Evolutionary conservation across 2,797 vertebrate species (phyloP).

Genomic region (Diglossa cyanea): DNA sequence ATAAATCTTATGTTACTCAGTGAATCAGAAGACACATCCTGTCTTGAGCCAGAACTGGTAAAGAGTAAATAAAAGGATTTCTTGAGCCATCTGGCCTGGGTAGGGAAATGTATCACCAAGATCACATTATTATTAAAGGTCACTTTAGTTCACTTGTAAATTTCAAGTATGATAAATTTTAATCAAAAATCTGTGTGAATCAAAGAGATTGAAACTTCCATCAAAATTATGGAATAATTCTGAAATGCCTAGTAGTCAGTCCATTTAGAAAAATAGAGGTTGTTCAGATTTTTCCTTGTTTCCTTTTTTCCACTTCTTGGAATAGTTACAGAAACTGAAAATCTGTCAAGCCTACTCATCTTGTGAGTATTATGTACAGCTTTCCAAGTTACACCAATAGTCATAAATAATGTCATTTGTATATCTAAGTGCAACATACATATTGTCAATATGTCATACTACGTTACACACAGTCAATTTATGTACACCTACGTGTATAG

Average conservation of each 20-base stretch:
- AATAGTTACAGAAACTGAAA: background rate
- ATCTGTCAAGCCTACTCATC: background rate
- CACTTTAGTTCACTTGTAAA: background rate
- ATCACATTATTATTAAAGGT: background rate
- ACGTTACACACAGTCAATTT: background rate
- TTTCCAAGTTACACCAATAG: background rate
- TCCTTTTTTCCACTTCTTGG: background rate
- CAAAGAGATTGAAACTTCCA: background rate
- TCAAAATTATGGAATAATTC: background rate
- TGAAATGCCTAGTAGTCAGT: background rate
- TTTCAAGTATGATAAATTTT: background rate
- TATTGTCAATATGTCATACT: background rate
- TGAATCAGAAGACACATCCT: background rate
- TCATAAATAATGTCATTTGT: background rate
- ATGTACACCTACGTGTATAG: rapidly evolving
- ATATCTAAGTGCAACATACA: background rate
- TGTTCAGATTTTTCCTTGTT: background rate
- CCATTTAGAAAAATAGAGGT: background rate
- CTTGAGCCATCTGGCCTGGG: background rate
- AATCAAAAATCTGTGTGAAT: background rate
- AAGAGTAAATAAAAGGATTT: background rate
- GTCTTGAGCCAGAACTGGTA: background rate
- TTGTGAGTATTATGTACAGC: background rate
- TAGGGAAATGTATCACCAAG: background rate
- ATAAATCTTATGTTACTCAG: background rate